Evolutionary conservation across 92 coral and sea anemone species (phyloP).

Genomic region (Montipora capitata): DNA sequence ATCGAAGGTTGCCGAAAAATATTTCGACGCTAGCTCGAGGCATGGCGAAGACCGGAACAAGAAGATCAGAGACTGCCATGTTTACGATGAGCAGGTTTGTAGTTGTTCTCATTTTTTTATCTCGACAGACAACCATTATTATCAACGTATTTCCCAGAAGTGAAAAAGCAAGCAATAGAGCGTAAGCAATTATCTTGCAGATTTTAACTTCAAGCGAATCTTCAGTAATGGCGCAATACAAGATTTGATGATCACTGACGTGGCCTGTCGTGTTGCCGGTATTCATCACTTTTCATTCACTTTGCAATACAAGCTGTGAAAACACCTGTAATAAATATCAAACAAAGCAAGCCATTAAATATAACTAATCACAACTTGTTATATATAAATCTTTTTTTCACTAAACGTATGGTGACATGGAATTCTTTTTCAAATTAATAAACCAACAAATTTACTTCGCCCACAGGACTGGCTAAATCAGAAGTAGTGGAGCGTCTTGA

Average conservation of each 20-base stretch:
- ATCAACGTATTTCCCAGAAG: slow-evolving; percentile 71
- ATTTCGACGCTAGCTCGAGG: slow-evolving; percentile 83
- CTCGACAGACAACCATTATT: slow-evolving; percentile 67
- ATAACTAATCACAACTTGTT: no score
- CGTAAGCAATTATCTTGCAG: slow-evolving; percentile 70
- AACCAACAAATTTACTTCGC: no score
- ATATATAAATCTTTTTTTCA: no score
- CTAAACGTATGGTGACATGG: no score
- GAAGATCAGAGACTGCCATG: slow-evolving; percentile 81
- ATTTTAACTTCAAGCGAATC: slow-evolving; percentile 63
- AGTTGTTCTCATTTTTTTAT: slow-evolving; percentile 76
- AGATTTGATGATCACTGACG: background rate
- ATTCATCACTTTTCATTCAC: background rate
- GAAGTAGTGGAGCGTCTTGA: no score
- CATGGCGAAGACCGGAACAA: slow-evolving; percentile 84
- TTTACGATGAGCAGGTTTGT: slow-evolving; percentile 72
- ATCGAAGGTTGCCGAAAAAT: slow-evolving; percentile 74
- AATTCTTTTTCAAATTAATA: no score
- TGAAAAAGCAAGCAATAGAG: slow-evolving; percentile 67
- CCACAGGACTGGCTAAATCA: no score
- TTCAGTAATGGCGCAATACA: slow-evolving; percentile 23
- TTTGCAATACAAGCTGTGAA: no score
- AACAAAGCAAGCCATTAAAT: no score
- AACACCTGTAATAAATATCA: no score
- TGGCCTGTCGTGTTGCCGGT: slow-evolving; percentile 27